These are phyloP conservation scores for Lamellibrachia satsuma DNA, from an alignment of 2,888 invertebrate genomes.

Conservation along the genomic window DNA sequence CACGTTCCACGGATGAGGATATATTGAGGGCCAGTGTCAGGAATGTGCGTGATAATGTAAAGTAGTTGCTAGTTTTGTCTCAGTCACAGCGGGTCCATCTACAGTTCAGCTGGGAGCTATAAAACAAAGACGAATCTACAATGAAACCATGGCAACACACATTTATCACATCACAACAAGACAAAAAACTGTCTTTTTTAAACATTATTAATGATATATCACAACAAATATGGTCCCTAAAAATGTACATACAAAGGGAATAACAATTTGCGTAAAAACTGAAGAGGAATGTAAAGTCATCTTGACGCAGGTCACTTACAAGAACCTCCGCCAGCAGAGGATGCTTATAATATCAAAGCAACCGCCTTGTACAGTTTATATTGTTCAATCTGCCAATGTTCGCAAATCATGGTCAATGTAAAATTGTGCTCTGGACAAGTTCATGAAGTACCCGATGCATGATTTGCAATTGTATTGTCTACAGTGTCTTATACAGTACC, in stretches of 20 bases:
- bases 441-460: background rate
- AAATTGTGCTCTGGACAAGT: slow-evolving; percentile 8
- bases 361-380: background rate
- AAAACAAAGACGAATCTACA: background rate
- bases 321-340: slow-evolving; percentile 3
- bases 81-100: background rate
- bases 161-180: background rate
- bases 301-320: slow-evolving; percentile 2
- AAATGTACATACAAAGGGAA: background rate
- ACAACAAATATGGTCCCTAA: background rate
- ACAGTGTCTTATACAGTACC: background rate
- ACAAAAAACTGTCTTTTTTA: background rate
- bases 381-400: background rate
- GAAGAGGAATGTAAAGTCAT: background rate
- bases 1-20: background rate
- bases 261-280: background rate
- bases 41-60: background rate
- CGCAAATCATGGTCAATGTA: background rate
- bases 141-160: background rate
- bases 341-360: slow-evolving; percentile 10
- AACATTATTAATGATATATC: background rate
- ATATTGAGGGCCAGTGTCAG: background rate
- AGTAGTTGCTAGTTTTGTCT: background rate
- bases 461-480: background rate
- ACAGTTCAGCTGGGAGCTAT: background rate